These are phyloP conservation scores for Priocnemis perturbator DNA, from an alignment of 2,888 invertebrate species.

Conservation along the genomic window DNA sequence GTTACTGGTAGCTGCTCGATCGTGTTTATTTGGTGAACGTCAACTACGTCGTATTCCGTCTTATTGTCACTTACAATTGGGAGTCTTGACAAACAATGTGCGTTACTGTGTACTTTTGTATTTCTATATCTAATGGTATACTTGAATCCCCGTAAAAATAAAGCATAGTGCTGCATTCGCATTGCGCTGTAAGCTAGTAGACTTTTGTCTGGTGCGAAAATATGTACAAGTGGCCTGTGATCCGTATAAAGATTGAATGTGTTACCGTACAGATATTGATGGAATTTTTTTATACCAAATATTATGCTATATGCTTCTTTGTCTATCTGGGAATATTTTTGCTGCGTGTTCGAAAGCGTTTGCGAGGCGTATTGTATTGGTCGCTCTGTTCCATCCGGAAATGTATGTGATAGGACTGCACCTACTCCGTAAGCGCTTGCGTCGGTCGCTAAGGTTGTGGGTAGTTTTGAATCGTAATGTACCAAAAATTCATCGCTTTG, in stretches of 20 bases:
- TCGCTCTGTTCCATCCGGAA: constrained; percentile 11
- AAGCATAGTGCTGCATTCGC: constrained; percentile 20
- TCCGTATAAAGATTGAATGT: constrained; percentile 10
- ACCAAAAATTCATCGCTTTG: constrained; percentile 10
- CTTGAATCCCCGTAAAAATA: constrained; percentile 19
- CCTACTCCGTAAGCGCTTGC: constrained; percentile 16
- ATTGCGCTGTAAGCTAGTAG: constrained; percentile 10
- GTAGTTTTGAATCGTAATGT: constrained; percentile 7
- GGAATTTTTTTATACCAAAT: constrained; percentile 14
- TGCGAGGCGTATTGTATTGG: constrained; percentile 13
- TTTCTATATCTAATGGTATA: constrained; percentile 23
- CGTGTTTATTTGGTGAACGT: constrained; percentile 1
- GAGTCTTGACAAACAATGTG: constrained; percentile 4
- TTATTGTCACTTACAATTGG: no score
- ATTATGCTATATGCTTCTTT: constrained; percentile 22
- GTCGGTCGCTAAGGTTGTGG: constrained; percentile 3
- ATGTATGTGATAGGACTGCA: constrained; percentile 15
- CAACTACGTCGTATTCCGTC: constrained; percentile 6
- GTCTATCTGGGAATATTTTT: neutral
- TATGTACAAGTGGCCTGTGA: constrained; percentile 2
- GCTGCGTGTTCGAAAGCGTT: constrained; percentile 7
- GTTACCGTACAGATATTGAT: constrained; percentile 18
- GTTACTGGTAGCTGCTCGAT: no score
- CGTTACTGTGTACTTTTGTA: constrained; percentile 13
- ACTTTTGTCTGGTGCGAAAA: neutral